Conservation (phyloP, 2,888 invertebrate species). For the Crepidodera aurea region DNA sequence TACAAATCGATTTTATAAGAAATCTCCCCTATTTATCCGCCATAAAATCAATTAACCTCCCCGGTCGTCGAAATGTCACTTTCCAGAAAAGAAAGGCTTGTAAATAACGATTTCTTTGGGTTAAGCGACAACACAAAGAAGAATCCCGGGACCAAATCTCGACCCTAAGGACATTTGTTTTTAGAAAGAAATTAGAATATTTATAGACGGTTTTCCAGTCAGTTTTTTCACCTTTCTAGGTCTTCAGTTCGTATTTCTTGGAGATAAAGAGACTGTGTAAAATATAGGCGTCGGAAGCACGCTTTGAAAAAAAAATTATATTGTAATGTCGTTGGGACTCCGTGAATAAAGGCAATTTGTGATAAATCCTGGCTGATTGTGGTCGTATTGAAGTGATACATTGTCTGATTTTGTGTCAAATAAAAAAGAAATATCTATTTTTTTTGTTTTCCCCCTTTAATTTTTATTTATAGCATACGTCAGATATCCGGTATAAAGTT, state of each 20-base stretch:
- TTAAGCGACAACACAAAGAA: neutral
- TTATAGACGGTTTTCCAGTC: constrained; percentile 3
- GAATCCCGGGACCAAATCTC: neutral
- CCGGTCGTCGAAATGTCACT: neutral
- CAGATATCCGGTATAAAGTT: no score
- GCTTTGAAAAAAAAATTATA: constrained; percentile 11
- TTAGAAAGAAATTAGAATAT: constrained; percentile 15
- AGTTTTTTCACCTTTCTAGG: constrained; percentile 4
- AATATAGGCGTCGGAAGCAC: constrained; percentile 8
- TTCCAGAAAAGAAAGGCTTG: neutral
- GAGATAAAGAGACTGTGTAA: constrained; percentile 8
- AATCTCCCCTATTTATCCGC: neutral
- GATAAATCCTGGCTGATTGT: constrained; percentile 6
- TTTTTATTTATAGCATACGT: no score
- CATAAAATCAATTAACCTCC: neutral
- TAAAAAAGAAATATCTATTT: neutral
- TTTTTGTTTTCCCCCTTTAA: no score
- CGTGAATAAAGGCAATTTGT: constrained; percentile 13
- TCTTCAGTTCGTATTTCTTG: constrained; percentile 7
- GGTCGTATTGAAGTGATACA: neutral
- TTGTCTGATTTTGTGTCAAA: neutral
- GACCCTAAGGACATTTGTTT: constrained; percentile 13
- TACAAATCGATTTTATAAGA: neutral
- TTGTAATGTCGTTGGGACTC: neutral
- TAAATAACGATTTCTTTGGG: constrained; percentile 1